Conservation (phyloP, 2,888 invertebrate genomes). For the Ormyrus nitidulus region DNA sequence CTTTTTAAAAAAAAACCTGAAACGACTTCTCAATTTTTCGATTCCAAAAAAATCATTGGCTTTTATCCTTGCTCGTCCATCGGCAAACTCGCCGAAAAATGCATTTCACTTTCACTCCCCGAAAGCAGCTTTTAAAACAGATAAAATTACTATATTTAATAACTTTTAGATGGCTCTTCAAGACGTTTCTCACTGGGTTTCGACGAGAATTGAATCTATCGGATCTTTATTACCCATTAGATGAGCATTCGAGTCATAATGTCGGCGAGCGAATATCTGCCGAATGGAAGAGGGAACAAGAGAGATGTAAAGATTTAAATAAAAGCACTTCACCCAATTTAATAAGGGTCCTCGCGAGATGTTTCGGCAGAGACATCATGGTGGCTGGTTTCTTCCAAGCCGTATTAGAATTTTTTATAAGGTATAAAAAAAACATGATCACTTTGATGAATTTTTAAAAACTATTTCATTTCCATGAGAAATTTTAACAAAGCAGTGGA, state of each 20-base stretch:
- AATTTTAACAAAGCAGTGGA: no score
- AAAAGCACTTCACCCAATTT: conserved; percentile 77
- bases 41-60: no score
- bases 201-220: conserved; percentile 83
- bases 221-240: conserved; percentile 84
- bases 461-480: no score
- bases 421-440: conserved; percentile 67
- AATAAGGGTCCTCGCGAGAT: conserved; percentile 77
- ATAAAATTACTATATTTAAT: no score
- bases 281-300: conserved; percentile 76
- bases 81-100: no score
- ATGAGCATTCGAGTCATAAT: conserved; percentile 81
- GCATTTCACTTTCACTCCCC: no score
- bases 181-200: conserved; percentile 84
- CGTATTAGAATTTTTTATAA: conserved; percentile 80
- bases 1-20: no score
- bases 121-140: no score
- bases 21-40: no score
- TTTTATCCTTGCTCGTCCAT: no score
- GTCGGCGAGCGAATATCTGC: conserved; percentile 76
- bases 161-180: conserved; percentile 83
- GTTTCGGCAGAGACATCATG: conserved; percentile 79
- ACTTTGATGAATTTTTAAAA: no score
- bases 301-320: conserved; percentile 61
- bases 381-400: conserved; percentile 79